These are phyloP conservation scores for Echeneis naucrates DNA, from an alignment of 2,797 vertebrate genomes.

Conservation along the genomic window DNA sequence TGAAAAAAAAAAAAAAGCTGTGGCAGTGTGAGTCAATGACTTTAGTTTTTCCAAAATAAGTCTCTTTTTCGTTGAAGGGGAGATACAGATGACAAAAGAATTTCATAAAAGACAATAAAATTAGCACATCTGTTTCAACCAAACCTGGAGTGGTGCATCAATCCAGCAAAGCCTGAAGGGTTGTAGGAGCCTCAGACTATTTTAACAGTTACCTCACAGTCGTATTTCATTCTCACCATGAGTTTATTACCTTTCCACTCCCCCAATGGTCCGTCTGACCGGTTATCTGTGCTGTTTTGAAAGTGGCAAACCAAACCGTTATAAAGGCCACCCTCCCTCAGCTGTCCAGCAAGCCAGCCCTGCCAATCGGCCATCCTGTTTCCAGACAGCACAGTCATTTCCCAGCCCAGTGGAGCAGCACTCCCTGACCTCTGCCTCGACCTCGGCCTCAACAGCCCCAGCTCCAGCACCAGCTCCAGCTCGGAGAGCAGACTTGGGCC, in stretches of 20 bases:
- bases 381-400: conserved; percentile 83
- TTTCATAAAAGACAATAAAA: conserved; percentile 35
- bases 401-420: conserved; percentile 84
- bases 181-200: conserved; percentile 45
- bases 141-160: conserved; percentile 36
- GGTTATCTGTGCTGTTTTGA: conserved; percentile 71
- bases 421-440: conserved; percentile 81
- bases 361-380: conserved; percentile 79
- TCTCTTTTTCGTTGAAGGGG: conserved; percentile 15
- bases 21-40: conserved; percentile 34
- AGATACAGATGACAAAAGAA: conserved; percentile 33
- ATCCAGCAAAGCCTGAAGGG: conserved; percentile 36
- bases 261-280: conserved; percentile 50
- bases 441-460: conserved; percentile 71
- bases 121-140: conserved; percentile 41
- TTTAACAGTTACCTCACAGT: conserved; percentile 46
- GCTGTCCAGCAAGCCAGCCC: conserved; percentile 52
- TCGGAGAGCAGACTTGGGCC: conserved; percentile 65
- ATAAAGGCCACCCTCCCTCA: conserved; percentile 68
- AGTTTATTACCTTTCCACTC: conserved; percentile 63
- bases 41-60: conserved; percentile 22
- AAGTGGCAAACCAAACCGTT: conserved; percentile 70
- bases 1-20: neutral
- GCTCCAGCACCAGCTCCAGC: conserved; percentile 63
- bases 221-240: conserved; percentile 58